Evolutionary conservation across 2,888 invertebrate species (phyloP).

Genomic region (Bellardia bayeri): DNA sequence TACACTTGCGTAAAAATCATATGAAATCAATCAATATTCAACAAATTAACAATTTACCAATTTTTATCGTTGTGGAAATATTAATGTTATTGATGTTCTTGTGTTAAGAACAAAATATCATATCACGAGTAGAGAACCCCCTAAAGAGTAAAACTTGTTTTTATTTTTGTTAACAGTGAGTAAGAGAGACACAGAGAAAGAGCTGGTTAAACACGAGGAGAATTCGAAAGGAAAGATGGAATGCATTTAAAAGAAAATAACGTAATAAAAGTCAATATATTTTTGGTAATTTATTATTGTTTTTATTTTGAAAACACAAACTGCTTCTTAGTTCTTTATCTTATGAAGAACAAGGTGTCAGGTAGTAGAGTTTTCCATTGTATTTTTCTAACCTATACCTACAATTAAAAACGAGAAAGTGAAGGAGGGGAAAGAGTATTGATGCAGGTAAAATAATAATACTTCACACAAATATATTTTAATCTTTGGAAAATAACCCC

Average conservation of each 20-base stretch:
- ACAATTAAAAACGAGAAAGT: background rate
- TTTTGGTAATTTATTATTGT: background rate
- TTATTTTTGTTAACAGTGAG: background rate
- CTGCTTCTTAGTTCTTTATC: background rate
- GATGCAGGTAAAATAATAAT: slow-evolving; percentile 1
- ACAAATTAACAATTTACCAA: slow-evolving; percentile 24
- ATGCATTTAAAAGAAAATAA: slow-evolving; percentile 15
- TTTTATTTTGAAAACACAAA: slow-evolving; percentile 1
- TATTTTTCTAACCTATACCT: slow-evolving; percentile 7
- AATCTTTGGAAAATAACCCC: slow-evolving; percentile 29
- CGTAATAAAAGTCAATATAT: background rate
- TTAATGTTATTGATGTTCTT: background rate
- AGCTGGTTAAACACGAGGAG: background rate
- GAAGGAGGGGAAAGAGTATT: background rate
- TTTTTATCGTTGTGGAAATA: background rate
- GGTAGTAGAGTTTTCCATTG: slow-evolving; percentile 15
- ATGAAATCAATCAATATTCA: slow-evolving; percentile 26
- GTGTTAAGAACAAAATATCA: background rate
- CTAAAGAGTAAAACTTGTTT: background rate
- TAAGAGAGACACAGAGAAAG: background rate
- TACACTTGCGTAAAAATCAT: slow-evolving; percentile 26
- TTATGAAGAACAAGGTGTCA: background rate
- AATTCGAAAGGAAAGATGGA: slow-evolving; percentile 1
- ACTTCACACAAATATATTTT: slow-evolving; percentile 4
- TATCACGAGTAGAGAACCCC: background rate